Evolutionary conservation across 1,140 invertebrate genomes (phyloP).

Genomic region (Holotrichia oblita): DNA sequence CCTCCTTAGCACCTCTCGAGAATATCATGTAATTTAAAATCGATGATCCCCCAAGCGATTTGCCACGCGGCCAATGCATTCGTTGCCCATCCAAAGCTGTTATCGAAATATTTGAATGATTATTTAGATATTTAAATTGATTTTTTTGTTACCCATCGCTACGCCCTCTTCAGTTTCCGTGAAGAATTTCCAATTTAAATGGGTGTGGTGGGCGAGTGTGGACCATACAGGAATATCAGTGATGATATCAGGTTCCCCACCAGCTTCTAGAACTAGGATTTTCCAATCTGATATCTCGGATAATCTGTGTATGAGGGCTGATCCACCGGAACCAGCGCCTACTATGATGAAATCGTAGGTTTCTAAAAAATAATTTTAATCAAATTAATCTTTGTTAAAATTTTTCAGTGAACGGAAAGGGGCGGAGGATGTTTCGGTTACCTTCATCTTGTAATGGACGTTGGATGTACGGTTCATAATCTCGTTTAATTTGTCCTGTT

Average conservation of each 20-base stretch:
- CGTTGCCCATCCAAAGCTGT: constrained; percentile 15
- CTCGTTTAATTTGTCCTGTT: constrained; percentile 19
- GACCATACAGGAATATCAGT: constrained; percentile 26
- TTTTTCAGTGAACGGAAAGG: no score
- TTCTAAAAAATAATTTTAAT: no score
- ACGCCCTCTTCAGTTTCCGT: constrained; percentile 18
- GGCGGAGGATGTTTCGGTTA: neutral
- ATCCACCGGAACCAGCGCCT: constrained; percentile 6
- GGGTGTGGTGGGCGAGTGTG: neutral
- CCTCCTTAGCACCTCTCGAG: constrained; percentile 86
- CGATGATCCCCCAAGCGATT: constrained; percentile 77
- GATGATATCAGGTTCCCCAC: constrained; percentile 20
- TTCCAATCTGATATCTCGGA: constrained; percentile 18
- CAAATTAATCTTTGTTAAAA: no score
- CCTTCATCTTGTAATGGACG: constrained; percentile 1
- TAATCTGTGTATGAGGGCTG: neutral
- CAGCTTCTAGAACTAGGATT: constrained; percentile 33
- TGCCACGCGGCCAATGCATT: constrained; percentile 83
- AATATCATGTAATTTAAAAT: constrained; percentile 97
- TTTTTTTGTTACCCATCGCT: neutral
- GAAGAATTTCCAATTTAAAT: constrained; percentile 30
- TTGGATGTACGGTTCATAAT: constrained; percentile 10
- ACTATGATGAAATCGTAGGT: constrained; percentile 36
- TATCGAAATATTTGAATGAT: neutral
- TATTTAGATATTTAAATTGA: neutral